Evolutionary conservation across 1,140 invertebrate species (phyloP), one percentile per base, ranked within the genome.

Genomic region (Paraescarpia echinospica): DNA sequence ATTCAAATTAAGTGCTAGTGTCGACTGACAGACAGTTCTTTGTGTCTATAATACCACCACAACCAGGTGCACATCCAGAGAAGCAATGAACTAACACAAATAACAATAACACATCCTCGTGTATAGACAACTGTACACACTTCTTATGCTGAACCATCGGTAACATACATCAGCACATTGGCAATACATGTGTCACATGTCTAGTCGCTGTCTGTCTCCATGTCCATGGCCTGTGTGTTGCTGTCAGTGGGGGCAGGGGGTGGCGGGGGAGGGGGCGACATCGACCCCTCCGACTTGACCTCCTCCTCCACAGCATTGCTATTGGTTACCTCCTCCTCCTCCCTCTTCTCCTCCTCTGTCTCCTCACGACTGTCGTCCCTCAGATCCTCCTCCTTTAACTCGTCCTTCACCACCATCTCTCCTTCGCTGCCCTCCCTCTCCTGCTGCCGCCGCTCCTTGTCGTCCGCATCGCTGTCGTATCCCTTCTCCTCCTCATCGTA

Each of bases 401-500:
- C 59, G 27, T 77, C 59, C 59, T 77, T 77, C 59, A 77, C 59
- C 0, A 77, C 59, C 59, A 77, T 77, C 59, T 77, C 59, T 31
- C 27, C 59, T 4, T 77, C 59, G 22, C 22, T 18, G 8, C 22
- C 59, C 59, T 77, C 59, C 4, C 59, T 6, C 27, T 77, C 59
- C 59, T 77, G 14, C 59, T 77, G 8, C 59, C 59, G 59, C 59
- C 59, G 14, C 59, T 77, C 59, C 59, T 77, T 77, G 59, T 77
- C 59, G 22, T 77, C 59, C 59, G 27, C 59, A 31, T 77, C 59
- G 27, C 59, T 77, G 90, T 90, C 90, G 35, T 34, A 90, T 34
- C 90, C 90, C 35, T 90, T 90, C 35, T 90, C 90, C n/a, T 90
- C 90, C 35, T 90, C 90, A 34, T 90, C 90, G n/a, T 90, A 90